Conservation (phyloP, 2,113 vertebrate species). For the Rattus norvegicus region GRCr8 NC_086029.1:58857501-58858000, state of each 20-base stretch:
- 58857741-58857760: background rate
- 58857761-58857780: background rate
- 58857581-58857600: background rate
- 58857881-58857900: constrained; percentile 51
- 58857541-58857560: background rate
- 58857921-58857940: background rate
- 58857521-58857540: background rate
- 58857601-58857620: constrained; percentile 36
- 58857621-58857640: background rate
- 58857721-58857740: constrained; percentile 27
- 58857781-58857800: constrained; percentile 28
- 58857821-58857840: constrained; percentile 1
- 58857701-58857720: constrained; percentile 18
- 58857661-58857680: background rate
- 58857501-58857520: background rate
- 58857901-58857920: constrained; percentile 42
- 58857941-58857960: constrained; percentile 36
- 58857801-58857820: background rate
- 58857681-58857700: background rate
- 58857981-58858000: constrained; percentile 16
- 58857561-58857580: constrained; percentile 26
- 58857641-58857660: background rate
- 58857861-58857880: constrained; percentile 17
- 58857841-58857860: constrained; percentile 28
- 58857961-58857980: background rate